Conservation (phyloP, 2,113 vertebrate species). For the Procavia capensis region DNA sequence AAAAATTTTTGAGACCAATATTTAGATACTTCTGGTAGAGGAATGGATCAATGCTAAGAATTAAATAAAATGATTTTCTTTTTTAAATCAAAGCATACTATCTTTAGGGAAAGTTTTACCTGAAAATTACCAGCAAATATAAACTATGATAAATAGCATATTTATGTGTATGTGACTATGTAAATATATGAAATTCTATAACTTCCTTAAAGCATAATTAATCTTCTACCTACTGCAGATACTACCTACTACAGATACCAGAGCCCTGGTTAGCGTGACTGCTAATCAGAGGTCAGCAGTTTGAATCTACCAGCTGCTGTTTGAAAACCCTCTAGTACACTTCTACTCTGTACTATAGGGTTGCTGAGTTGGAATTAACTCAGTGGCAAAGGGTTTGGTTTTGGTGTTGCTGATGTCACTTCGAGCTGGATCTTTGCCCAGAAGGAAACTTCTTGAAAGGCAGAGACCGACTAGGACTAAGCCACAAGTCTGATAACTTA, state of each 20-base stretch:
- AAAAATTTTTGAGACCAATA: not conserved
- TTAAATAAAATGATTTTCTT: not conserved
- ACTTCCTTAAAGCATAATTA: conserved; percentile 15
- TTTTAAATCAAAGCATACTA: conserved; percentile 39
- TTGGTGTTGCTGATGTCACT: not conserved
- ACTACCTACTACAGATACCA: too few relatives aligned
- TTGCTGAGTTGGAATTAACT: too few relatives aligned
- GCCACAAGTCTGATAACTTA: not conserved
- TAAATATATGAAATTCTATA: not conserved
- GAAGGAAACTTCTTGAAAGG: not conserved
- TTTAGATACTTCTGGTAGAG: conserved; percentile 24
- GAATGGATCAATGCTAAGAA: conserved; percentile 10
- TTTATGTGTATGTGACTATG: not conserved
- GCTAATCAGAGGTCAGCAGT: too few relatives aligned
- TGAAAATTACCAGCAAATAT: not conserved
- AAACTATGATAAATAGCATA: not conserved
- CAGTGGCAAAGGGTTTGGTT: too few relatives aligned
- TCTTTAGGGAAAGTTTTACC: conserved; percentile 18
- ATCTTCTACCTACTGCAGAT: not conserved
- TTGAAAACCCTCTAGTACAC: too few relatives aligned
- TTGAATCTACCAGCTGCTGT: too few relatives aligned
- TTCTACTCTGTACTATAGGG: too few relatives aligned
- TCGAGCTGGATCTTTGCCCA: not conserved
- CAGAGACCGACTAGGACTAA: not conserved
- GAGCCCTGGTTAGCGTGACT: too few relatives aligned